phyloP scores from a whole-genome alignment of 2,113 vertebrate species.

The Rhinolophus sinicus region DNA sequence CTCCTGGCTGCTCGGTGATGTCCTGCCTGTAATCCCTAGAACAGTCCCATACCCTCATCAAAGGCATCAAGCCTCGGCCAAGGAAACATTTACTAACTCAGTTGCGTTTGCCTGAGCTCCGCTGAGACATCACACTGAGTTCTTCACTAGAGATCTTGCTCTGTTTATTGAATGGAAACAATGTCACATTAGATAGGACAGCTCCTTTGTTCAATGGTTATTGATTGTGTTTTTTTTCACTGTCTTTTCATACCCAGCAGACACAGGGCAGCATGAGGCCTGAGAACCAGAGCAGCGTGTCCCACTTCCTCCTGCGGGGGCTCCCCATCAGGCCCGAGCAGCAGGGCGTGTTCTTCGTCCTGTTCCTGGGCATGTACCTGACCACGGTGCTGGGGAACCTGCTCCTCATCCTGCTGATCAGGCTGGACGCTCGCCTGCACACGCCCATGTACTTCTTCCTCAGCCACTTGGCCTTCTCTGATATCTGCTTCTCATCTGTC shows the following conservation, averaged over 20 bases:
- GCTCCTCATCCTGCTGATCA: conserved; percentile 56
- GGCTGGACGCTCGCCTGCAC: conserved; percentile 24
- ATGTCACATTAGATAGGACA: not conserved
- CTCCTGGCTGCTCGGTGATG: not conserved
- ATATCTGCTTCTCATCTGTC: conserved; percentile 47
- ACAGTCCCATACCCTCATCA: not conserved
- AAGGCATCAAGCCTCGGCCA: not conserved
- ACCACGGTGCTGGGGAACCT: not conserved
- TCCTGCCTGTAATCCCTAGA: not conserved
- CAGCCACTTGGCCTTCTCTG: conserved; percentile 55
- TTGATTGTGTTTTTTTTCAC: not conserved
- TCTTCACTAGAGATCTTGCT: not conserved
- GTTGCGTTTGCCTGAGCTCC: not conserved
- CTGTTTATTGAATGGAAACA: not conserved
- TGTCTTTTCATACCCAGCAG: not conserved
- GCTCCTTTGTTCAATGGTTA: not conserved
- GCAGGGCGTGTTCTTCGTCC: accelerated
- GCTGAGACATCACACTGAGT: not conserved
- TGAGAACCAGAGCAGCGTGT: not conserved
- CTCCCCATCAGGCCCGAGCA: not conserved
- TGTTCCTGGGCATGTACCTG: conserved; percentile 56
- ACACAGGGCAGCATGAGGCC: not conserved
- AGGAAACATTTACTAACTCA: not conserved
- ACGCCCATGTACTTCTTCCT: conserved; percentile 77
- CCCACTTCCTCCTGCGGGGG: conserved; percentile 29